These are phyloP conservation scores for Bombylius major DNA, from an alignment of 2,888 invertebrate genomes.

Conservation along the genomic window DNA sequence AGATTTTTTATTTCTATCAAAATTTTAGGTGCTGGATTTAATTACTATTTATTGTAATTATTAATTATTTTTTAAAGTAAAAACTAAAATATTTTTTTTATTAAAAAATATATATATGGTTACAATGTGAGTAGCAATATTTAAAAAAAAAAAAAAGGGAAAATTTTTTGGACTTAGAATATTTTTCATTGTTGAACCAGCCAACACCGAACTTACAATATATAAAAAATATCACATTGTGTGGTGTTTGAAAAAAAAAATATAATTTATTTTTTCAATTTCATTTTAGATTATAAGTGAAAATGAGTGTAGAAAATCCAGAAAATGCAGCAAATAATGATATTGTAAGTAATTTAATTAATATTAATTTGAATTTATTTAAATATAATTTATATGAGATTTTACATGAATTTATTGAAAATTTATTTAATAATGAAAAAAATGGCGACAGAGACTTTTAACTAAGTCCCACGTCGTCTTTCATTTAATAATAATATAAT, in stretches of 20 bases:
- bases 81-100: not conserved
- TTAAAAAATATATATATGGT: not conserved
- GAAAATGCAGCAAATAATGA: constrained; percentile 44
- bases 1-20: not conserved
- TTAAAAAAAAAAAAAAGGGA: not conserved
- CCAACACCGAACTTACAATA: not conserved
- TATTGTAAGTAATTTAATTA: constrained; percentile 45
- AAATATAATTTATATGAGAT: not conserved
- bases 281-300: constrained; percentile 13
- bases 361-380: not conserved
- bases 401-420: not conserved
- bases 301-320: constrained; percentile 55
- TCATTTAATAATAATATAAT: constrained; percentile 23
- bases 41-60: no score
- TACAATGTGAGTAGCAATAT: not conserved
- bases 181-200: constrained; percentile 1
- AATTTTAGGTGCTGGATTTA: no score
- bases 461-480: constrained; percentile 49
- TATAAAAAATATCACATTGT: not conserved
- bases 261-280: not conserved
- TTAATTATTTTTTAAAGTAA: no score
- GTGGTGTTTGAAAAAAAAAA: no score
- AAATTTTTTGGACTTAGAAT: constrained; percentile 7
- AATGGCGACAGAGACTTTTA: constrained; percentile 78
- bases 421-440: constrained; percentile 5